Evolutionary conservation across 2,888 invertebrate species (phyloP), one percentile per base, ranked within the genome.

Genomic region (Merodon equestris): DNA sequence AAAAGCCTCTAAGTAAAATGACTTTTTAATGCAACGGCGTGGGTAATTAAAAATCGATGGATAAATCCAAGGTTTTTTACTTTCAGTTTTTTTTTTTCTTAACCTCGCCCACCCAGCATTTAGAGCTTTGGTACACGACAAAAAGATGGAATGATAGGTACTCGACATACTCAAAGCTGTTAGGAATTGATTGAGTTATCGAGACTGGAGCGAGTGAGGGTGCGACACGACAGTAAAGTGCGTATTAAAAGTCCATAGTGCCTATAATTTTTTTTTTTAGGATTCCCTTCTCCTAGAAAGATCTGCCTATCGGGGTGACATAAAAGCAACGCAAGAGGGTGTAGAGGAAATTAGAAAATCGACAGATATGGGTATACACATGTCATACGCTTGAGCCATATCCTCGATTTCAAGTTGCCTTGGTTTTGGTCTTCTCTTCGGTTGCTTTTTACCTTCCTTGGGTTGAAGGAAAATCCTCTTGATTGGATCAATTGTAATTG

Each of bases 401-500:
- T 27, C 27, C 27, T 27, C 7, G 3, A 7, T 7, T 27, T 7
- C 7, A 27, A 27, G 27, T 27, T 27, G 27, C 7, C 27, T 27
- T 27, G 27, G 27, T 27, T 27, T 27, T 27, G 3, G 7, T 27
- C 7, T 27, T 27, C 7, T 27, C 27, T 7, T 27, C 27, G 7
- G 3, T 27, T 27, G 7, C 27, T 27, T 27, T 27, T 27, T 44
- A 13, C 13, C 14, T 42, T 40, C 40, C 40, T n/a, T 40, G 10
- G 36, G 51, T 27, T 27, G 27, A 54, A 77, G 61, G 27, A 58
- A 77, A 67, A 77, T 72, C 72, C 66, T 40, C 77, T 61, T 77
- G 77, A 77, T 77, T 77, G 72, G 72, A 77, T 77, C 77, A 77
- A 77, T 72, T 77, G 77, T 77, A 77, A 77, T 77, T 67, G 67